Conservation (phyloP, 1,140 invertebrate species). For the Megalonaias nervosa region DNA sequence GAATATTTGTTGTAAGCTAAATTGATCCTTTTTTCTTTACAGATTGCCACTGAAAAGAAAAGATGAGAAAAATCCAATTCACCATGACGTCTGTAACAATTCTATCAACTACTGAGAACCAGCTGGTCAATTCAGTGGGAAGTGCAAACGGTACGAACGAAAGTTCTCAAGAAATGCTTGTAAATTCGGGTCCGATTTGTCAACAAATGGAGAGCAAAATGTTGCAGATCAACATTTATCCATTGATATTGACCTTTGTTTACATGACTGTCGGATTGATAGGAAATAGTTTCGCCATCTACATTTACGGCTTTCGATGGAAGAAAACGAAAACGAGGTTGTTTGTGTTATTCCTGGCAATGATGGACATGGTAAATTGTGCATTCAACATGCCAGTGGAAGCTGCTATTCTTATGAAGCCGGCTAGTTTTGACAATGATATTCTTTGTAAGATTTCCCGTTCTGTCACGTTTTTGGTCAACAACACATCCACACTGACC, state of each 20-base stretch:
- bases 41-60: too few relatives aligned
- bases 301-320: conserved; percentile 19
- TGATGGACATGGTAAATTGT: conserved; percentile 29
- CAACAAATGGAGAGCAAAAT: conserved; percentile 1
- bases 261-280: conserved; percentile 17
- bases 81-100: too few relatives aligned
- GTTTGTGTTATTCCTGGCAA: conserved; percentile 21
- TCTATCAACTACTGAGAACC: too few relatives aligned
- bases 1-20: too few relatives aligned
- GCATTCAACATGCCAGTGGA: conserved; percentile 27
- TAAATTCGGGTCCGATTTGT: conserved; percentile 5
- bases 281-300: conserved; percentile 27
- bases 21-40: too few relatives aligned
- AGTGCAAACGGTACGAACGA: too few relatives aligned
- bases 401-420: conserved; percentile 16
- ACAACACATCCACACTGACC: conserved; percentile 24
- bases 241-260: conserved; percentile 13
- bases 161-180: too few relatives aligned
- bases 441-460: conserved; percentile 25
- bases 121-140: too few relatives aligned
- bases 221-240: conserved; percentile 19
- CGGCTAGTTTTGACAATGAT: conserved; percentile 16
- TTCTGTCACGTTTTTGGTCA: conserved; percentile 25
- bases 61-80: too few relatives aligned
- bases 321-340: conserved; percentile 31